Conservation (phyloP, 2,113 vertebrate species). For the Balaeniceps rex region DNA sequence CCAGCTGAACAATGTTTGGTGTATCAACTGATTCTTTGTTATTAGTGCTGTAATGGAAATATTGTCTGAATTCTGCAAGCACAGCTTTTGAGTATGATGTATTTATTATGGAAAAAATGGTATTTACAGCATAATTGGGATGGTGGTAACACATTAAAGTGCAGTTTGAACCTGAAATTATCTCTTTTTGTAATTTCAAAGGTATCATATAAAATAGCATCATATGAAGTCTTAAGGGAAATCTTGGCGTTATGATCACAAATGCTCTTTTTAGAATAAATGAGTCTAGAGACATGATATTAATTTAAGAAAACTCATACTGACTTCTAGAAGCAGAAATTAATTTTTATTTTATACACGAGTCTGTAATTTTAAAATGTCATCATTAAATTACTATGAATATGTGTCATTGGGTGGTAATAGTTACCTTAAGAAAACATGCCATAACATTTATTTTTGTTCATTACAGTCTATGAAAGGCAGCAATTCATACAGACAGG, state of each 20-base stretch:
- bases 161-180: neutral
- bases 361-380: neutral
- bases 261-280: slow-evolving; percentile 5
- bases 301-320: neutral
- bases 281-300: neutral
- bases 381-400: slow-evolving; percentile 12
- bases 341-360: neutral
- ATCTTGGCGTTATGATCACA: neutral
- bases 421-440: neutral
- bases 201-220: neutral
- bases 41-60: neutral
- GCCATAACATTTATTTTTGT: neutral
- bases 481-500: neutral
- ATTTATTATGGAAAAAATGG: neutral
- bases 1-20: neutral
- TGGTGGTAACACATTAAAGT: neutral
- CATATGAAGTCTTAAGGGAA: neutral
- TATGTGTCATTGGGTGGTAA: neutral
- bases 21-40: neutral
- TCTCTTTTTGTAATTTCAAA: neutral
- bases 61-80: neutral
- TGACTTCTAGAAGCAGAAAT: neutral
- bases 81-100: neutral
- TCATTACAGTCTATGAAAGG: neutral
- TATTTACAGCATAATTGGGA: neutral